Conservation (phyloP, 2,797 vertebrate species). For the Acanthornis magna region DNA sequence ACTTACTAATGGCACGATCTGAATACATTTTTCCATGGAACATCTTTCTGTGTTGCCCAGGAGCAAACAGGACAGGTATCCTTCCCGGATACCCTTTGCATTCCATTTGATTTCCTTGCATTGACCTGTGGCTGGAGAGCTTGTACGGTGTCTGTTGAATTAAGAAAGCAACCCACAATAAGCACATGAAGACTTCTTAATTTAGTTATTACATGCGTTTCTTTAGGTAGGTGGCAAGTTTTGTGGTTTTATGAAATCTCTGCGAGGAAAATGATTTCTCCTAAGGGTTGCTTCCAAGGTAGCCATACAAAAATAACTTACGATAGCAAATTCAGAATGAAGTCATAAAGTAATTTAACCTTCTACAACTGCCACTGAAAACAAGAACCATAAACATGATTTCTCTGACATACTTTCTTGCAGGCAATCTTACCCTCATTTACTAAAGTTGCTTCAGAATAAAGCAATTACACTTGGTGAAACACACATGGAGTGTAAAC, state of each 20-base stretch:
- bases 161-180: neutral
- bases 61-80: neutral
- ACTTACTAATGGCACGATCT: neutral
- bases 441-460: constrained; percentile 74
- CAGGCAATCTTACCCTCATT: constrained; percentile 60
- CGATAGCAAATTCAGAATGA: constrained; percentile 44
- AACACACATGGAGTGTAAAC: neutral
- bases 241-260: neutral
- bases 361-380: constrained; percentile 73
- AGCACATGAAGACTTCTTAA: neutral
- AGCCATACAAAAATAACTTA: constrained; percentile 53
- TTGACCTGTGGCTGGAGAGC: neutral
- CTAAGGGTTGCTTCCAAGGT: neutral
- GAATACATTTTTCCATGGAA: neutral
- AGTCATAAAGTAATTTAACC: constrained; percentile 68
- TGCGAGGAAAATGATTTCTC: neutral
- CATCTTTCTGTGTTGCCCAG: neutral
- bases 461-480: constrained; percentile 71
- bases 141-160: neutral
- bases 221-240: neutral
- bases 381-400: constrained; percentile 68
- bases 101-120: neutral
- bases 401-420: constrained; percentile 57
- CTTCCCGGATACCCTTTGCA: neutral
- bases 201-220: neutral